Evolutionary conservation across 2,113 vertebrate species (phyloP), one percentile per base, ranked within the genome.

Genomic region (Calidris pugnax): DNA sequence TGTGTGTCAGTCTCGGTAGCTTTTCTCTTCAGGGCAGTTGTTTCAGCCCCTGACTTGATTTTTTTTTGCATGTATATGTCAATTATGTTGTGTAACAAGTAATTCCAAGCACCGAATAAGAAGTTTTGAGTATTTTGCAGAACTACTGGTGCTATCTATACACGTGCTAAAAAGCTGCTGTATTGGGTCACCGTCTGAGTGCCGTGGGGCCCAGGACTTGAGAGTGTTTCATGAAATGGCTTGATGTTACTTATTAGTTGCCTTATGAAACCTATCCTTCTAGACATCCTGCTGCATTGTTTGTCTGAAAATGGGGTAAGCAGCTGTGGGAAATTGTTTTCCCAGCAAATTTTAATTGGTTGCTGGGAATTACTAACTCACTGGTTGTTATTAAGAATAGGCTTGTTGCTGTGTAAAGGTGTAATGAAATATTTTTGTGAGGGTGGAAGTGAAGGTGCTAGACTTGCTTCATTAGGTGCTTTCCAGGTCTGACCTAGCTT

Each of bases 201-300:
- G 89, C 91, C 89, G 17, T 2, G 59, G 50, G 79, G 86, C 79
- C n/a, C 41, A n/a, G 59, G 55, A 50, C 86, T 95, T 93, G 50
- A 88, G 83, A 92, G 55, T 4, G 1, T 83, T 94, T 90, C 50
- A 71, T 96, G 57, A 92, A 97, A 87, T 1, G 14, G 37, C 47
- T 95, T 89, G 86, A 92, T 83, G 83, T 83, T 92, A 59, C 85
- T 95, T 85, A 72, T 88, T 93, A 91, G 71, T 66, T 16, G 80
- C 77, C 60, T 84, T 90, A 67, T 88, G 96, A 95, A 97, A 84
- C 93, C 94, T 96, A 57, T 84, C 86, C 89, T 97, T 89, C 88
- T 93, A 91, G 93, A 75, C 86, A 78, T 95, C 73, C 68, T 81
- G 64, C 93, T 87, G 66, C 74, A 92, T 93, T 97, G 89, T 94